Evolutionary conservation across 2,888 invertebrate genomes (phyloP), one percentile per base, ranked within the genome.

Genomic region (Leptarthrus brevirostris): DNA sequence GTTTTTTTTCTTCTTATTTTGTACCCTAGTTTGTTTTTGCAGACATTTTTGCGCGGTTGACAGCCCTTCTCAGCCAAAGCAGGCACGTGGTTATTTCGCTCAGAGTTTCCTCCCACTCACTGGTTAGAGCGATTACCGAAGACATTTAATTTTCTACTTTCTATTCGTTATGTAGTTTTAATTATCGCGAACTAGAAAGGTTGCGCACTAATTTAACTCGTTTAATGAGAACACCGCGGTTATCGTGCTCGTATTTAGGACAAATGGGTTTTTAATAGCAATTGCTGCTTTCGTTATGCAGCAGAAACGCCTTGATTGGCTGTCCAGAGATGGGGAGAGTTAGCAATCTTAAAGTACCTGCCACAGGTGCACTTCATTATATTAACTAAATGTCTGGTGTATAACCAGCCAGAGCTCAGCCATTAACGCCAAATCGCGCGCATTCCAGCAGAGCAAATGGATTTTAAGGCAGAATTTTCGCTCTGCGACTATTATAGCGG

Each of bases 211-310:
- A 66, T 24, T 47, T 66, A 18, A 47, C 64, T 24, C 24, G 22
- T 66, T 26, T 66, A 66, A 66, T 66, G 24, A 47, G 24, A 5
- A 20, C 4, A 26, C 26, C 36, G 64, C 16, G 64, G 47, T 26
- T 66, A 66, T 66, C 47, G 47, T 8, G 1, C 20, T 22, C n/a
- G n/a, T 47, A 66, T 66, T 44, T 47, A 47, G 24, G 6, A 24
- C 47, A 47, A 66, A 66, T 66, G 47, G 64, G 24, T 47, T 66
- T 66, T 66, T 66, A 66, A 66, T 66, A 47, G 64, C 47, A 47
- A 66, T 66, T 44, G 24, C 22, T 66, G 47, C 16, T 66, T 66
- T 66, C 64, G 3, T 66, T 47, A 47, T 24, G 47, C 16, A 6
- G 6, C 52, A 52, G 2, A 6, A 18, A 18, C 3, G 14, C 8